Evolutionary conservation across 2,113 vertebrate species (phyloP).

Genomic region (Halichoeres trimaculatus): DNA sequence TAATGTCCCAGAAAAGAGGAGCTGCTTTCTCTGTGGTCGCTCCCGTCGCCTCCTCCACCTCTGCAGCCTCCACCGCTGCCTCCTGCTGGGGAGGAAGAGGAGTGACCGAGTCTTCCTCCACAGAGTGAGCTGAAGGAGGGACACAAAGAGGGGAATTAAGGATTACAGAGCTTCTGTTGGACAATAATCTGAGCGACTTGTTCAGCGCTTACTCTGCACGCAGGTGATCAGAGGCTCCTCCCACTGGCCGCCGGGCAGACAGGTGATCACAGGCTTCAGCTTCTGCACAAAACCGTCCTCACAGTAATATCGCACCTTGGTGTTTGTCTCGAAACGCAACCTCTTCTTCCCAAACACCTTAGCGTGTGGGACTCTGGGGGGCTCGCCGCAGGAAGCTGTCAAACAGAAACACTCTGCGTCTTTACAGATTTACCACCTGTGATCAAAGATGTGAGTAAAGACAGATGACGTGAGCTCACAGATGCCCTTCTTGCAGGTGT

Average conservation of each 20-base stretch:
- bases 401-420: neutral
- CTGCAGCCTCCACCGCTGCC: conserved; percentile 13
- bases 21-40: conserved; percentile 54
- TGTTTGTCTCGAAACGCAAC: conserved; percentile 84
- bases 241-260: conserved; percentile 88
- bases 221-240: conserved; percentile 88
- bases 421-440: neutral
- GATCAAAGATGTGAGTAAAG: neutral
- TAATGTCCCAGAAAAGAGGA: conserved; percentile 69
- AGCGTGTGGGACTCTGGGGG: conserved; percentile 84
- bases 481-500: conserved; percentile 95
- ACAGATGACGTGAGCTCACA: conserved; percentile 82
- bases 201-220: conserved; percentile 83
- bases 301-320: conserved; percentile 88
- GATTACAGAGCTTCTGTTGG: too few species aligned
- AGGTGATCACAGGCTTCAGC: conserved; percentile 87
- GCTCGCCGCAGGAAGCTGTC: conserved; percentile 85
- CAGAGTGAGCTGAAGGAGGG: conserved; percentile 12
- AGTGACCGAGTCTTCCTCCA: conserved; percentile 41
- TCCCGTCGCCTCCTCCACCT: conserved; percentile 21
- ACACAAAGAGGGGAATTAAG: neutral
- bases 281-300: conserved; percentile 85
- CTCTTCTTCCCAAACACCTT: conserved; percentile 85
- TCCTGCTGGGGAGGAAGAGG: conserved; percentile 33
- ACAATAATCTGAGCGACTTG: too few species aligned